Evolutionary conservation across 2,113 vertebrate species (phyloP), one percentile per base, ranked within the genome.

Genomic region (Chrysemys picta): DNA sequence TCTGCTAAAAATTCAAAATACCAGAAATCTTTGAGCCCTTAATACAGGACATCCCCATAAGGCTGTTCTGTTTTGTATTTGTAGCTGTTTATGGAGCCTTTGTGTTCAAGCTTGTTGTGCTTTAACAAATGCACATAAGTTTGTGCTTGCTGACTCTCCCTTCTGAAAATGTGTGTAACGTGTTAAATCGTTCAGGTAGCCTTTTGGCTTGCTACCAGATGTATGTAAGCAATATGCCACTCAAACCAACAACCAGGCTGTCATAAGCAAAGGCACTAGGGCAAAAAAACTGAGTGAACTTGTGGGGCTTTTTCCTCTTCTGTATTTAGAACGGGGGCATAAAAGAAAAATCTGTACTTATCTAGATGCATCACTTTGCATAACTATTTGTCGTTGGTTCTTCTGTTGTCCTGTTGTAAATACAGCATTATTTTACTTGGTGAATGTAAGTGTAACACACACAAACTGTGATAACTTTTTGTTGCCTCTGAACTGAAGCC

Each of bases 101-200:
- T 91, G 89, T 59, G 91, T 85, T 80, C 1, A 21, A 57, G 87
- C 95, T 89, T 45, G 59, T 91, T 91, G 69, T 75, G 88, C 94
- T 85, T 91, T 80, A 76, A n/a, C 69, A 79, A 91, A 62, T 49
- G 75, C 35, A 0, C 1, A n/a, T 31, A 85, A 92, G 49, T 84
- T 85, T 89, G 88, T 65, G 80, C 80, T 1, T 45, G 72, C 88
- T 80, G 79, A 82, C 54, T 72, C 0, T 0, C 56, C 53, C 82
- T 92, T 0, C 0, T 86, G 93, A 80, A 78, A 86, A 89, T 16
- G 72, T 91, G 83, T 2, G 22, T 35, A 45, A 50, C 79, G 84
- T 94, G 87, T 85, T 89, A 83, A 53, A 83, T 47, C 22, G 1
- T 42, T 93, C 45, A 65, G 4, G 50, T 27, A 65, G 24, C 56